Evolutionary conservation across 1,140 invertebrate species (phyloP), one percentile per base, ranked within the genome.

Genomic region (Pantala flavescens): DNA sequence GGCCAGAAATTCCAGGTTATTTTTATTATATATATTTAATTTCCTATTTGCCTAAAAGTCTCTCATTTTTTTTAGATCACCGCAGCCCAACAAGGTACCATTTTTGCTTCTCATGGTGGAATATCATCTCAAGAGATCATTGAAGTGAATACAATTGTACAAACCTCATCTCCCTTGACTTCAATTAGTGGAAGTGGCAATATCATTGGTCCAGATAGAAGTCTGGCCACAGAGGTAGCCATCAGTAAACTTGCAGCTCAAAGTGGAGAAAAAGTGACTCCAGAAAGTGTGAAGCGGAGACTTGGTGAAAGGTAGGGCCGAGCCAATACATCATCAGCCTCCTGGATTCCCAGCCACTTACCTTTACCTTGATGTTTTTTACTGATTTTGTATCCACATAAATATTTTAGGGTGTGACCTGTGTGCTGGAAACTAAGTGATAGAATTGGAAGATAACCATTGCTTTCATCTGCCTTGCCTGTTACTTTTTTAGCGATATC

Each of bases 31-130:
- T 36, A 9, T 36, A 36, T 36, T 2, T 36, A 5, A 36, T 36
- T 36, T 36, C 28, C 2, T 5, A 36, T 36, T 36, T 36, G 28
- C 28, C 2, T n/a, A n/a, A n/a, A n/a, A n/a, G n/a, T n/a, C n/a
- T 36, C 28, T 36, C 0, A 71, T 49, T 42, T 21, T 74, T 75
- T 77, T 28, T 75, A 86, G 84, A 84, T 87, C 77, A 85, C 82
- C 77, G 84, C 85, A 36, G 85, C 80, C 0, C 85, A 86, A 74
- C 84, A 86, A 74, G 85, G 86, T 79, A 83, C 81, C 21, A 81
- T 86, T 74, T 81, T 63, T 63, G 3, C 49, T 19, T 63, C 49
- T 63, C 49, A 63, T 21, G 16, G 1, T 3, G 49, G 49, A 14
- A 21, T 63, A 3, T 7, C n/a, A 3, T 63, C 49, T 63, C 49